Conservation (phyloP, 2,113 vertebrate genomes). For the Podiceps cristatus region DNA sequence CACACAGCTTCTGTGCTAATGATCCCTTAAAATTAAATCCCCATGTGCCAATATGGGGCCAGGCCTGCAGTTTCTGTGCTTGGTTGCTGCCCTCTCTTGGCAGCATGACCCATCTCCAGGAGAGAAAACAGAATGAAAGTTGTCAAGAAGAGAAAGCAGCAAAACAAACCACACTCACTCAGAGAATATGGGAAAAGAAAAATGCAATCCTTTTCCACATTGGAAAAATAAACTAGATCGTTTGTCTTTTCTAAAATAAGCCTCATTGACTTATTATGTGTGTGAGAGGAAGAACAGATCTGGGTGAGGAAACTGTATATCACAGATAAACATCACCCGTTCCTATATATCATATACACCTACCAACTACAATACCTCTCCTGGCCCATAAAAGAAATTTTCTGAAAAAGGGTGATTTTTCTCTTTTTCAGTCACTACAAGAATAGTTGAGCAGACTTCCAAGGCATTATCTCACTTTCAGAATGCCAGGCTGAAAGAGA, state of each 20-base stretch:
- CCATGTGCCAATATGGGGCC: neutral
- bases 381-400: neutral
- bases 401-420: neutral
- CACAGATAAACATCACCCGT: neutral
- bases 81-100: neutral
- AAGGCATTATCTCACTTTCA: neutral
- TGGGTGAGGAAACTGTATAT: neutral
- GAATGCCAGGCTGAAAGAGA: neutral
- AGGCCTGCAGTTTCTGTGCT: neutral
- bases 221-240: neutral
- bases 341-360: neutral
- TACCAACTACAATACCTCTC: neutral
- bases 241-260: neutral
- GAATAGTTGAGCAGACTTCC: neutral
- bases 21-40: neutral
- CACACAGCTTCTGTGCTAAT: neutral
- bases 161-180: neutral
- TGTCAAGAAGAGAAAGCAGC: neutral
- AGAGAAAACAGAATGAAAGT: neutral
- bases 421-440: neutral
- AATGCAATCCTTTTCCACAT: neutral
- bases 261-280: neutral
- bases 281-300: neutral
- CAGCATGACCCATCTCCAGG: neutral
- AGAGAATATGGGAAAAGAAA: neutral